Percentiles rank a stretch among this genome's conserved stretches.
Evolutionary conservation across 2,797 vertebrate genomes (phyloP).

Genomic region (Alectoris magna): DNA sequence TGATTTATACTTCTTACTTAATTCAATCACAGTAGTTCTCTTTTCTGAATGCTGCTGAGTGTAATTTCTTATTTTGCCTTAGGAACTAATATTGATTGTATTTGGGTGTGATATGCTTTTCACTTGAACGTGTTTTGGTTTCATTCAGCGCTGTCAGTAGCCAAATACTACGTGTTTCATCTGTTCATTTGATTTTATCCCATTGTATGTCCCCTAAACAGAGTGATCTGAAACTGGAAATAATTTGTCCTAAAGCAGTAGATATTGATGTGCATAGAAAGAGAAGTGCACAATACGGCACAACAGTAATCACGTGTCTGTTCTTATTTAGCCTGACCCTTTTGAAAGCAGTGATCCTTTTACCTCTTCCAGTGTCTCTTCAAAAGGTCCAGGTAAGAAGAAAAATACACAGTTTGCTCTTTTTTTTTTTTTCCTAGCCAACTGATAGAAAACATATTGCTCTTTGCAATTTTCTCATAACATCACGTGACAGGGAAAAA

Average conservation of each 20-base stretch:
- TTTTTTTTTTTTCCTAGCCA: neutral
- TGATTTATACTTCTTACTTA: neutral
- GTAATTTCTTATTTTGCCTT: neutral
- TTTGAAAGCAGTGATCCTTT: constrained; percentile 93
- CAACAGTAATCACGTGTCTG: neutral
- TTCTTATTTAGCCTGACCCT: constrained; percentile 83
- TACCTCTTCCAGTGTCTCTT: constrained; percentile 85
- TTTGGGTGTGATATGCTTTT: neutral
- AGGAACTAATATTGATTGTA: neutral
- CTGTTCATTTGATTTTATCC: neutral
- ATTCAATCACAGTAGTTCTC: neutral
- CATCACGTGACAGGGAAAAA: neutral
- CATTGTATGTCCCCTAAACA: neutral
- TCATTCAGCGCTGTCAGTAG: neutral
- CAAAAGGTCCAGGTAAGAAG: constrained; percentile 91
- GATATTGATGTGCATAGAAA: neutral
- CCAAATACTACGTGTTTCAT: neutral
- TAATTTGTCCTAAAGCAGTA: neutral
- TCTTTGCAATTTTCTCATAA: neutral
- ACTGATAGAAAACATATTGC: neutral
- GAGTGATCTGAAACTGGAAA: neutral
- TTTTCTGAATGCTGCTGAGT: neutral
- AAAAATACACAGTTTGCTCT: neutral
- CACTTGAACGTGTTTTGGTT: neutral
- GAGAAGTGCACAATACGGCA: neutral